Base-by-base conservation (phyloP, 2,797 vertebrate species). In the Bucorvus abyssinicus region DNA sequence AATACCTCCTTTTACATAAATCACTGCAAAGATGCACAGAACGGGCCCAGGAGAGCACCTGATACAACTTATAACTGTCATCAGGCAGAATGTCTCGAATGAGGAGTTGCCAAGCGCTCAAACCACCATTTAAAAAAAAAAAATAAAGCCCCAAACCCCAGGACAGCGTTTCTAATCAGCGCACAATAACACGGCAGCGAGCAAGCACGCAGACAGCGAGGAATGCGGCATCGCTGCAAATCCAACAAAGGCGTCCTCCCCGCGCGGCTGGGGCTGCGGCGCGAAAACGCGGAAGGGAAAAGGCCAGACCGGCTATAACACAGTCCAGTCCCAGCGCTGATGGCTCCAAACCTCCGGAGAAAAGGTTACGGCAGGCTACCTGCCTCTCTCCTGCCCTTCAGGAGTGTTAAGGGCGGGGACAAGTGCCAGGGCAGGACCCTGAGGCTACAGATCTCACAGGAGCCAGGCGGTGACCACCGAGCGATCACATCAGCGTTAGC, bases 191-290 rank as follows among this genome's bases (percentile, higher is more conserved):
- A 91, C 45, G 0, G 12, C 92, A 84, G 90, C 2, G 29, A 92
- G 77, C 1, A 7, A 11, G 7, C 73, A 78, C 8, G 68, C 67
- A 57, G 70, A 87, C 75, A 24, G 78, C 47, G 52, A 94, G 71
- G 93, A 93, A 94, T 78, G 93, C 18, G 10, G 75, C 71, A 77
- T 80, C 60, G 13, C 68, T 79, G 64, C 91, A 90, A 73, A 85
- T 40, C 81, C 75, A 80, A 59, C 88, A 87, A 45, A 49, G 61
- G 26, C 55, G 2, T 13, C 32, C 57, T 90, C 67, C 10, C 0
- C 10, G 29, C 0, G 2, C 67, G 73, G 10, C 0, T 40, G 10
- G 76, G 23, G 12, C 69, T 68, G 36, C 40, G 21, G 73, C 40
- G 83, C 0, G 0, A 73, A 14, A 69, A 82, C 71, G 34, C 6